phyloP scores from a whole-genome alignment of 1,140 invertebrate species.

The Lepidotrigona ventralis region DNA sequence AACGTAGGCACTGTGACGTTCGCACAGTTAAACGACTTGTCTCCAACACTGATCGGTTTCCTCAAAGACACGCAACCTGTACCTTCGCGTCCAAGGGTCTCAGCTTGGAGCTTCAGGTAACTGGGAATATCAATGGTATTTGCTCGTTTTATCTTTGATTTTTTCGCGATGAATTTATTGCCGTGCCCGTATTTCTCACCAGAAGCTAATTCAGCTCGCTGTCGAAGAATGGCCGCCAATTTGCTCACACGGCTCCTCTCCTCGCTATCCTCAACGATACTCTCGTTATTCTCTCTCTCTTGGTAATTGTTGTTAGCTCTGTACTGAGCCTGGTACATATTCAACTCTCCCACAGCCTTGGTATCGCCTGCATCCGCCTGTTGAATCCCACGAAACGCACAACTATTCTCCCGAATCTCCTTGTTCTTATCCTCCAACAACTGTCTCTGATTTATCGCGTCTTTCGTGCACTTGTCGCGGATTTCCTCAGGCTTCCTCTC shows the following conservation, averaged over 20 bases:
- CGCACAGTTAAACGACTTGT: slow-evolving; percentile 63
- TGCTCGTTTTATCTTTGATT: slow-evolving; percentile 90
- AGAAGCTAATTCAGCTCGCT: slow-evolving; percentile 61
- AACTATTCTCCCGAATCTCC: slow-evolving; percentile 45
- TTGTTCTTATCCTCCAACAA: slow-evolving; percentile 70
- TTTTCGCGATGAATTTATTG: slow-evolving; percentile 85
- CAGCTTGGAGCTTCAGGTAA: slow-evolving; percentile 77
- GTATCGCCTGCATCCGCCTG: background rate
- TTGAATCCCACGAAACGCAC: slow-evolving; percentile 14
- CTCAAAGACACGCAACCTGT: slow-evolving; percentile 79
- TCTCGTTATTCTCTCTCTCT: slow-evolving; percentile 60
- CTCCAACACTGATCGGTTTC: slow-evolving; percentile 82
- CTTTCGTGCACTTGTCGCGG: slow-evolving; percentile 75
- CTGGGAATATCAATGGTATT: slow-evolving; percentile 94
- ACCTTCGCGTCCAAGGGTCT: slow-evolving; percentile 70
- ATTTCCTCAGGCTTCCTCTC: slow-evolving; percentile 54
- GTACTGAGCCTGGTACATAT: slow-evolving; percentile 9
- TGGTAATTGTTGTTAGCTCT: slow-evolving; percentile 29
- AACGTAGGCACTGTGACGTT: slow-evolving; percentile 81
- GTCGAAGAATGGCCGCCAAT: slow-evolving; percentile 57
- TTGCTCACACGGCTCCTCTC: slow-evolving; percentile 50
- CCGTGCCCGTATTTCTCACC: slow-evolving; percentile 53
- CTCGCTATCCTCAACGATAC: slow-evolving; percentile 40
- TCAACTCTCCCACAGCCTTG: background rate
- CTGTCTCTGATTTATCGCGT: slow-evolving; percentile 78